Evolutionary conservation across 2,113 vertebrate species (phyloP), one percentile per base, ranked within the genome.

Genomic region (Malurus melanocephalus): DNA sequence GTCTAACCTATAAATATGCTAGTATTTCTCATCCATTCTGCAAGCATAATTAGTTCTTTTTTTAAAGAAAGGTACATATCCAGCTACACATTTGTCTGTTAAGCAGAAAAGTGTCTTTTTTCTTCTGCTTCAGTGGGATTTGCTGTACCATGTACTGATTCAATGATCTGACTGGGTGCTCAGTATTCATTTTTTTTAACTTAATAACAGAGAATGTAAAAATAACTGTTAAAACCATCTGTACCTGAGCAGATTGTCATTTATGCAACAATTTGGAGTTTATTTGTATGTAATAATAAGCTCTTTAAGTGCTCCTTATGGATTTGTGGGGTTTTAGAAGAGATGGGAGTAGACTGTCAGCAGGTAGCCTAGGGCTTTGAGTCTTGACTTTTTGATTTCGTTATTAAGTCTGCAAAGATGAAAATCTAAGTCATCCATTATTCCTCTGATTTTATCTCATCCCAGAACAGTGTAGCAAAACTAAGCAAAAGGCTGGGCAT

Each of bases 211-310:
- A 85, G 65, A 66, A 20, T 62, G 82, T 87, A 80, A 91, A 85
- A 91, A 87, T 86, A 91, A 77, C 79, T 83, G 57, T 78, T 91
- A 79, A 93, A 93, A 80, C 78, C 84, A 95, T 91, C 90, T 96
- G 94, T 87, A 96, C 89, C 94, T 95, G 93, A 87, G 89, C 90
- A 94, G 90, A 90, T 92, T 91, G 85, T 68, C 43, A 61, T 92
- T 95, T 91, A 83, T 88, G 73, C 93, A 92, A 91, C 64, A 85
- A 67, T 75, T 91, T 80, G 38, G 69, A 43, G 35, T 69, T 78
- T 84, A 35, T 73, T 80, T 93, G 56, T 79, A 57, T 91, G 48
- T 45, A 88, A 43, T 87, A 87, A 80, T 81, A 66, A 90, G 43
- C 53, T 86, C 35, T 76, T 65, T 75, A 91, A 88, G 69, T 88